Conservation (phyloP, 1,140 invertebrate species). For the Parapsyche elsis region DNA sequence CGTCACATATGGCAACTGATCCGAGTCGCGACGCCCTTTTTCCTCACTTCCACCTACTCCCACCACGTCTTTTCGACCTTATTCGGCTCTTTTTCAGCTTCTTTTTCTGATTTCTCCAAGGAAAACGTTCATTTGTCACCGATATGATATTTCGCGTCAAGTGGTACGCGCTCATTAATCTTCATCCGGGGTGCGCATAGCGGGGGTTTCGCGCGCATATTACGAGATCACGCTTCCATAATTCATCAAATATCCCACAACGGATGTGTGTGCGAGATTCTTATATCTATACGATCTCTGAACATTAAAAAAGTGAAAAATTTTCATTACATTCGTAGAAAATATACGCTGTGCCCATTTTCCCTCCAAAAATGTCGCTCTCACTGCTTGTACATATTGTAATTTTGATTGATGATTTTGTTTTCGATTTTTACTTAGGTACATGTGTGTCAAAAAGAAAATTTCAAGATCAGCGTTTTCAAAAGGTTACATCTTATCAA, state of each 20-base stretch:
- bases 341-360: too few relatives aligned
- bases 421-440: too few relatives aligned
- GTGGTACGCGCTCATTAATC: slow-evolving; percentile 44
- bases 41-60: neutral
- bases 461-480: neutral
- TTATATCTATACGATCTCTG: too few relatives aligned
- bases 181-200: slow-evolving; percentile 30
- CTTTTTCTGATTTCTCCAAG: slow-evolving; percentile 49
- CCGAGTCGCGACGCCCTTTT: neutral
- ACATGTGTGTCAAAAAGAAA: too few relatives aligned
- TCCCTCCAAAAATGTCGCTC: too few relatives aligned
- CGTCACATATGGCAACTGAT: too few relatives aligned
- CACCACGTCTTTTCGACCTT: neutral
- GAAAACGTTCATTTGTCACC: slow-evolving; percentile 51
- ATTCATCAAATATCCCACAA: slow-evolving; percentile 37
- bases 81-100: neutral
- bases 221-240: slow-evolving; percentile 41
- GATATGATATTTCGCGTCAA: slow-evolving; percentile 48
- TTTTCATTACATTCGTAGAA: too few relatives aligned
- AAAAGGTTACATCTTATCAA: neutral
- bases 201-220: slow-evolving; percentile 38
- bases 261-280: neutral
- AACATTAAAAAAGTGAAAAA: too few relatives aligned
- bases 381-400: too few relatives aligned
- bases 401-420: too few relatives aligned